A percentile compares a stretch with the other conserved stretches of the same genome.
Conservation (phyloP, 2,113 vertebrate species). For the Mandrillus leucophaeus region DNA sequence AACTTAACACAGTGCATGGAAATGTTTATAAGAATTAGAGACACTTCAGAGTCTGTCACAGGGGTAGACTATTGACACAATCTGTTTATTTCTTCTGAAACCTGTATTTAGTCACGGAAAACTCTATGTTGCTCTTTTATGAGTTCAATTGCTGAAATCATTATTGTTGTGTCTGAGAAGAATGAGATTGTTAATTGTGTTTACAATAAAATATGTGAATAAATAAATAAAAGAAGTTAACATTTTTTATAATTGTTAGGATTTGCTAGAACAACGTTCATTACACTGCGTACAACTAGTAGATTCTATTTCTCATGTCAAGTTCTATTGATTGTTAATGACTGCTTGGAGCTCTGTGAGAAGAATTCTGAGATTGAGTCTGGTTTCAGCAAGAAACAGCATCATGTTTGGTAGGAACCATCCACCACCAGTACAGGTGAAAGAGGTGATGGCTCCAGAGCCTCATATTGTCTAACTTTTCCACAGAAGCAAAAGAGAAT, state of each 20-base stretch:
- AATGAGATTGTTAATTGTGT: slow-evolving; percentile 67
- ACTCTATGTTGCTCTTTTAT: slow-evolving; percentile 52
- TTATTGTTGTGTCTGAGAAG: slow-evolving; percentile 61
- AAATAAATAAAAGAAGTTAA: slow-evolving; percentile 67
- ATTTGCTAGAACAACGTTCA: slow-evolving; percentile 61
- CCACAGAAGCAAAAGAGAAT: background rate
- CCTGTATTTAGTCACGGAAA: slow-evolving; percentile 49
- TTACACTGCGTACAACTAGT: slow-evolving; percentile 25
- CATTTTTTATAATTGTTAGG: slow-evolving; percentile 68
- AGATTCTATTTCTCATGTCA: slow-evolving; percentile 52
- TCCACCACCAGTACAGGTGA: background rate
- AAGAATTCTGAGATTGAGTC: background rate
- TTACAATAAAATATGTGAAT: slow-evolving; percentile 70
- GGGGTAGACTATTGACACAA: slow-evolving; percentile 67
- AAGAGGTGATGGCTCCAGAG: background rate
- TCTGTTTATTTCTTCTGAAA: slow-evolving; percentile 65
- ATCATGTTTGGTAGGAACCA: background rate
- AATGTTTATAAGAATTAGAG: slow-evolving; percentile 66
- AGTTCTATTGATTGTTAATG: slow-evolving; percentile 53
- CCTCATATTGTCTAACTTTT: background rate
- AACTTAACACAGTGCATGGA: slow-evolving; percentile 65
- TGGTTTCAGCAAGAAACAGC: background rate
- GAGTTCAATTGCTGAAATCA: slow-evolving; percentile 49
- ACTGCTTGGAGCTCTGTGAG: background rate
- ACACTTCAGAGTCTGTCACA: slow-evolving; percentile 38